Percentiles rank a stretch among this genome's conserved stretches.
These are phyloP conservation scores for Conops quadrifasciatus DNA, from an alignment of 2,888 invertebrate species.

Conservation along the genomic window DNA sequence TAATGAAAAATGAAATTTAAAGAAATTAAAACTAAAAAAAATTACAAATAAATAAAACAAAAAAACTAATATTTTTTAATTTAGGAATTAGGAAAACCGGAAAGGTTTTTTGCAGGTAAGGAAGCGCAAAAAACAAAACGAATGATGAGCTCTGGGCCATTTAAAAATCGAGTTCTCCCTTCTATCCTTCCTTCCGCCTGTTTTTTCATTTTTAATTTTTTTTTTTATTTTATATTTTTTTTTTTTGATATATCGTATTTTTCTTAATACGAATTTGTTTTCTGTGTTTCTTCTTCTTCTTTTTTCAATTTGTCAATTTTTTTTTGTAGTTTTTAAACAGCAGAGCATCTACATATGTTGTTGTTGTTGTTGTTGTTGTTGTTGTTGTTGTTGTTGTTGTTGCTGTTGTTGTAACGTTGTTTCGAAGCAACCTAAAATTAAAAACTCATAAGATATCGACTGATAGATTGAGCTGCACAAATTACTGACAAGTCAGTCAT, in stretches of 20 bases:
- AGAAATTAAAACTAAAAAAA: conserved; percentile 31
- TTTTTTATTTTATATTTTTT: background rate
- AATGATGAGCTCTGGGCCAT: conserved; percentile 56
- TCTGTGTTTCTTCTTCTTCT: conserved; percentile 39
- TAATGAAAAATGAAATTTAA: conserved; percentile 20
- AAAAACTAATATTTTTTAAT: background rate
- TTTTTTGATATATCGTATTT: conserved; percentile 30
- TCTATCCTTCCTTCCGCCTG: no score
- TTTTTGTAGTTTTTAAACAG: conserved; percentile 17
- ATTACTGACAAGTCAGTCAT: conserved; percentile 57
- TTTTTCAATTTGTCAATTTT: conserved; percentile 30
- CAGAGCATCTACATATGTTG: background rate
- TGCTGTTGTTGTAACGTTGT: conserved; percentile 21
- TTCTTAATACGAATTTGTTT: conserved; percentile 31
- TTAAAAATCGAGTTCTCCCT: no score
- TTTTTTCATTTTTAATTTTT: background rate
- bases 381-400: conserved; percentile 40
- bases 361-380: conserved; percentile 23
- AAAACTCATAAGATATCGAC: conserved; percentile 66
- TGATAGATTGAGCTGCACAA: conserved; percentile 65
- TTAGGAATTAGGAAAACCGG: no score
- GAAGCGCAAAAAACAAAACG: no score
- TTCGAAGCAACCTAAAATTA: conserved; percentile 60
- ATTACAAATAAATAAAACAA: background rate
- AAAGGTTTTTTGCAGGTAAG: no score